phyloP scores from a whole-genome alignment of 2,888 invertebrate genomes.

The Erynnis tages region DNA sequence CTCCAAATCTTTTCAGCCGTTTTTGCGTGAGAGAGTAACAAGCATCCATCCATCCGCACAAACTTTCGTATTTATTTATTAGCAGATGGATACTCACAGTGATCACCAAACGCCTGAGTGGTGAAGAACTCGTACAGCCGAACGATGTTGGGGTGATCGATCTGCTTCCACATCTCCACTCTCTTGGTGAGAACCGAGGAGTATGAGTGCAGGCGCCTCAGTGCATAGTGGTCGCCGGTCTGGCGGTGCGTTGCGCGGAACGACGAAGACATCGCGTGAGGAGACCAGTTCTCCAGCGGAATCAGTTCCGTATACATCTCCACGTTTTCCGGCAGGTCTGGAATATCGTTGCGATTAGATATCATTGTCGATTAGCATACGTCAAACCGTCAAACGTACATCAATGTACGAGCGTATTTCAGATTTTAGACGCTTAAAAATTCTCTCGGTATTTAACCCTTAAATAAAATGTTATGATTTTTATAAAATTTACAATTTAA shows the following conservation, averaged over 20 bases:
- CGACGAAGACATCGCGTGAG: constrained; percentile 89
- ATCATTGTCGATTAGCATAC: no score
- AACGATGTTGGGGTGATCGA: constrained; percentile 97
- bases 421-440: no score
- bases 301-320: constrained; percentile 94
- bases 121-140: constrained; percentile 95
- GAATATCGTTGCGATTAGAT: constrained; percentile 26
- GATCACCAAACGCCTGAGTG: constrained; percentile 97
- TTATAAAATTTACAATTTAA: no score
- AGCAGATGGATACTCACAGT: constrained; percentile 85
- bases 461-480: no score
- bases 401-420: no score
- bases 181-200: constrained; percentile 92
- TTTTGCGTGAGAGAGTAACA: no score
- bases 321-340: constrained; percentile 92
- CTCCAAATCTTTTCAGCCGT: no score
- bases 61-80: no score
- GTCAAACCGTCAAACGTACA: no score
- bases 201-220: constrained; percentile 92
- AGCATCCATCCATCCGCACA: no score
- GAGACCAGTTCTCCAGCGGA: constrained; percentile 88
- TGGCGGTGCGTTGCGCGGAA: constrained; percentile 95
- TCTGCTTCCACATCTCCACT: constrained; percentile 97
- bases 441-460: no score
- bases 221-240: constrained; percentile 91